Base-by-base conservation (phyloP, 1,140 invertebrate genomes). In the Leptinotarsa texana region DNA sequence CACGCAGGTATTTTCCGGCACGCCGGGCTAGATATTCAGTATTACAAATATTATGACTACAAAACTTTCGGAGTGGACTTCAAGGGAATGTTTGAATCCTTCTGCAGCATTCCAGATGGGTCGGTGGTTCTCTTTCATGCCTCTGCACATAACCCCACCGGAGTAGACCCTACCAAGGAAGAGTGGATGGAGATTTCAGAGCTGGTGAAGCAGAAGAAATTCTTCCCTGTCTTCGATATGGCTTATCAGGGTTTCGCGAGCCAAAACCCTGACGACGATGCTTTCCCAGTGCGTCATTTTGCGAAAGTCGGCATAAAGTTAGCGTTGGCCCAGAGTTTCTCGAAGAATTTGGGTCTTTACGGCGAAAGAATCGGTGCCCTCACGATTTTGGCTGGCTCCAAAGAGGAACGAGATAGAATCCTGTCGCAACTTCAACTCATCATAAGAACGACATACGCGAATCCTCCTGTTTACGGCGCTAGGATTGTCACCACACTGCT, bases 221-320 rank as follows among this genome's bases (percentile, higher is more conserved):
- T 98, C 69, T 97, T 98, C 86, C 92, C 96, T 61, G 91, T 98
- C 81, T 96, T 99, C 84, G 98, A 99, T 87, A 94, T 92, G 80
- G 97, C 97, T 17, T 99, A 99, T 87, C 97, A 99, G 89, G 98
- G 98, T 21, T 99, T 99, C 88, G 97, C 97, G 18, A 95, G 94
- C 51, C 98, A 98, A n/a, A 92, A 98, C 88, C 87, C 97, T 24
- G 95, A 97, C 81, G 88, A 89, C 69, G 98, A 99, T 91, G 96
- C 96, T 22, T 94, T 90, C 87, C 92, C 95, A 15, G 93, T 81
- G 3, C 72, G 82, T 15, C 21, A 74, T 15, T 85, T 85, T 69
- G 21, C 82, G 17, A 89, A 95, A 74, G 95, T 98, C 76, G 97
- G 97, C 3, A 96, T 98, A 85, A 89, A 95, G 80, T 92, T 99